Conservation (phyloP, 2,797 vertebrate species). For the Cheirogaleus major region DNA sequence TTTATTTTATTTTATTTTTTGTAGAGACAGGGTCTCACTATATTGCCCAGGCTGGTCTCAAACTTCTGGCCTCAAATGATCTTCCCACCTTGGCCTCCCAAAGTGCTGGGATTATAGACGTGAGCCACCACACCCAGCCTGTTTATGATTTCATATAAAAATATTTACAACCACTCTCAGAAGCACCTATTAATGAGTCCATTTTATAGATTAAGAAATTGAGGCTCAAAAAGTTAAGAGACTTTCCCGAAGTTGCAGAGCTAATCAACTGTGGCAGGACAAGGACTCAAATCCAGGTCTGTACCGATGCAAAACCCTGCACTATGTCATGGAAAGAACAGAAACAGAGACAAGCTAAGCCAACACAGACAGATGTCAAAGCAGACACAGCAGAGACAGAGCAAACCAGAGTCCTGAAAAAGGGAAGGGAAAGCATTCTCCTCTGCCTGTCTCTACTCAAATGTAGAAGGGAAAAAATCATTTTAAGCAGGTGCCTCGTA, state of each 20-base stretch:
- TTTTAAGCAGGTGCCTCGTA: constrained; percentile 72
- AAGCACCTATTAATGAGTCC: not conserved
- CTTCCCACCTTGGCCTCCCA: not conserved
- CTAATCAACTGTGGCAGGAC: no score
- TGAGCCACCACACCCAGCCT: not conserved
- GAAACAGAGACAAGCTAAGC: not conserved
- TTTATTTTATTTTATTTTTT: not conserved
- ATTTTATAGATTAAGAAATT: constrained; percentile 6
- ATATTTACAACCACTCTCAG: not conserved
- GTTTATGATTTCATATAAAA: not conserved
- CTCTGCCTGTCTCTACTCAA: constrained; percentile 51
- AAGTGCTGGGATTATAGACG: not conserved
- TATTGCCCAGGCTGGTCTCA: not conserved
- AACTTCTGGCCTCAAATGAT: not conserved
- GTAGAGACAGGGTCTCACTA: not conserved
- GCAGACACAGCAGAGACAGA: not conserved
- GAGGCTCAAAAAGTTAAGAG: not conserved
- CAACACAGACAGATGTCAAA: not conserved
- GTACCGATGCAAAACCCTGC: not conserved
- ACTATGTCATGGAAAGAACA: not conserved
- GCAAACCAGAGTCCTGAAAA: not conserved
- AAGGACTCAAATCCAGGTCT: not conserved
- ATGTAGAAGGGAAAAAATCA: constrained; percentile 34
- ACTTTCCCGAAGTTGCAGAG: not conserved
- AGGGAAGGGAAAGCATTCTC: not conserved